Evolutionary conservation across 2,888 invertebrate species (phyloP).

Genomic region (Quadriops clusia): DNA sequence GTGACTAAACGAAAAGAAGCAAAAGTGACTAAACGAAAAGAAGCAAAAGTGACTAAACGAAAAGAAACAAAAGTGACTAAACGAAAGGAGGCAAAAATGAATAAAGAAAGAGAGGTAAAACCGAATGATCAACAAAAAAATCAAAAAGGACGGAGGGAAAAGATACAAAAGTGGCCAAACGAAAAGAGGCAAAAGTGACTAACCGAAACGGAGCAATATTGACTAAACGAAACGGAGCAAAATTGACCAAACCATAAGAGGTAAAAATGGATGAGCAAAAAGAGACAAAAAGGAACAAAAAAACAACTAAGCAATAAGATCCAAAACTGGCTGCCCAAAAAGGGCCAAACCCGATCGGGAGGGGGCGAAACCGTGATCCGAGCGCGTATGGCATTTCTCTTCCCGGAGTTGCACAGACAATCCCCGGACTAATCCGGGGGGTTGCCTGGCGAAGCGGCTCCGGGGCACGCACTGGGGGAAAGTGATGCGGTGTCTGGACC

Average conservation of each 20-base stretch:
- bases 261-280: too few species aligned
- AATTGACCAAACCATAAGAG: too few species aligned
- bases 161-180: not conserved
- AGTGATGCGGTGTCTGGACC: conserved; percentile 34
- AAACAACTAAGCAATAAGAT: not conserved
- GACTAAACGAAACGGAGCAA: not conserved
- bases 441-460: too few species aligned
- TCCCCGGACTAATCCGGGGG: conserved; percentile 23
- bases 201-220: not conserved
- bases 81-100: not conserved
- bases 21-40: not conserved
- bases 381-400: conserved; percentile 4
- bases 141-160: not conserved
- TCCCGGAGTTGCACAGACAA: conserved; percentile 20
- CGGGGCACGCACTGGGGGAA: conserved; percentile 33
- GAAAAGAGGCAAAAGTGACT: not conserved
- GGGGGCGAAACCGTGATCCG: not conserved
- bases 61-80: not conserved
- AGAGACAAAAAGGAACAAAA: not conserved
- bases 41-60: not conserved
- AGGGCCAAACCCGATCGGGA: not conserved
- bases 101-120: not conserved
- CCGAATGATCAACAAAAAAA: not conserved
- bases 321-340: not conserved
- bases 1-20: not conserved